phyloP scores from a whole-genome alignment of 92 coral and sea anemone genomes.

The Paramuricea clavata region DNA sequence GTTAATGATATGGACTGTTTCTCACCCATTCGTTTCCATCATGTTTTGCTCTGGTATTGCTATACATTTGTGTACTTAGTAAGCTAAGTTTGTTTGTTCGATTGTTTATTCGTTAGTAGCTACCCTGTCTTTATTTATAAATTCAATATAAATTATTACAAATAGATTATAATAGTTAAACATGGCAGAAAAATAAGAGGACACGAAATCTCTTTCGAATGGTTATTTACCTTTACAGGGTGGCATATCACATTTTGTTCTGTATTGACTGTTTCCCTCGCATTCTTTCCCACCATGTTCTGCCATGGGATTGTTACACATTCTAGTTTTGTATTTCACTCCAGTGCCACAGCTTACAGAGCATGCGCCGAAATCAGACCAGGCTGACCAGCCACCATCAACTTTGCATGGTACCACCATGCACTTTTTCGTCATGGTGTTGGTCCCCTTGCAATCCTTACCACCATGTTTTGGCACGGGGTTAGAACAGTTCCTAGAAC shows the following conservation, averaged over 20 bases:
- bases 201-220: too few species aligned
- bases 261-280: background rate
- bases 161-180: too few species aligned
- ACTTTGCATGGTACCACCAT: background rate
- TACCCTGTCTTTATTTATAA: too few species aligned
- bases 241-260: background rate
- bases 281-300: conserved; percentile 35
- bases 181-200: too few species aligned
- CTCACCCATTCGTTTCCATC: too few species aligned
- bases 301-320: conserved; percentile 41
- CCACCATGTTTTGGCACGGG: conserved; percentile 36
- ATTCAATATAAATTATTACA: too few species aligned
- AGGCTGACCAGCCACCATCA: conserved; percentile 27
- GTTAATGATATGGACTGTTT: too few species aligned
- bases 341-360: conserved; percentile 39
- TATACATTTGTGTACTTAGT: too few species aligned
- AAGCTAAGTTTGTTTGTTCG: too few species aligned
- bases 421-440: background rate
- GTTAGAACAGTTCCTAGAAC: conserved; percentile 30
- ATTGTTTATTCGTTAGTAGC: too few species aligned
- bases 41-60: too few species aligned
- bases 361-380: conserved; percentile 21
- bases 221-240: background rate
- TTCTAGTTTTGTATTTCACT: background rate
- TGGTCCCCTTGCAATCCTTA: too few species aligned